A percentile compares a stretch with the other conserved stretches of the same genome.
These are phyloP conservation scores for Darwinula stevensoni DNA, from an alignment of 2,888 invertebrate species.

Conservation along the genomic window DNA sequence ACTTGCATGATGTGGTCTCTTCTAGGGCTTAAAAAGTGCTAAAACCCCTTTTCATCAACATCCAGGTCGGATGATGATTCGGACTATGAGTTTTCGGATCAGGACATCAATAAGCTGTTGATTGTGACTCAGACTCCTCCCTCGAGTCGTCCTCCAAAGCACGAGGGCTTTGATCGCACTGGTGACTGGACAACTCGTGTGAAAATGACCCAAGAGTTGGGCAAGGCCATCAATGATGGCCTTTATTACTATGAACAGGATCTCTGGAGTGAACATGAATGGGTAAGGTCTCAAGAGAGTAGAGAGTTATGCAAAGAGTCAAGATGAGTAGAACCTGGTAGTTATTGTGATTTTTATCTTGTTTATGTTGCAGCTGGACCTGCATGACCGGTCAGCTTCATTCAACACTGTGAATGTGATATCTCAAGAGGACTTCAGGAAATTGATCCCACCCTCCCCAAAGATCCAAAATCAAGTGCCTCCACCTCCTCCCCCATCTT, in stretches of 20 bases:
- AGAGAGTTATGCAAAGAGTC: too few relatives aligned
- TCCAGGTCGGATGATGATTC: constrained; percentile 15
- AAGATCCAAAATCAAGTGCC: constrained; percentile 10
- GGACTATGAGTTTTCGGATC: constrained; percentile 67
- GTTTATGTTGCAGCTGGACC: too few relatives aligned
- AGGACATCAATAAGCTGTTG: constrained; percentile 68
- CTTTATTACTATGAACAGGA: constrained; percentile 84
- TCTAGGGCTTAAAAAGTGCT: too few relatives aligned
- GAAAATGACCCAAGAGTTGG: constrained; percentile 79
- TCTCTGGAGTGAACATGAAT: constrained; percentile 39
- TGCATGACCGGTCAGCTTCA: constrained; percentile 25
- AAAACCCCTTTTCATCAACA: not conserved
- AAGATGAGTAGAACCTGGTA: too few relatives aligned
- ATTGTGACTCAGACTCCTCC: constrained; percentile 55
- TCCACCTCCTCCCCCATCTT: constrained; percentile 13
- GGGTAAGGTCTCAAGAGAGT: too few relatives aligned
- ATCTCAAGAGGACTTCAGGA: constrained; percentile 55
- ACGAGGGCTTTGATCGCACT: constrained; percentile 65
- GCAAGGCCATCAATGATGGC: constrained; percentile 89
- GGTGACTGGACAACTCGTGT: constrained; percentile 66
- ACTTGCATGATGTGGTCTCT: too few relatives aligned
- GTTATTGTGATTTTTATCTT: constrained; percentile 4
- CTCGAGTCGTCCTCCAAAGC: constrained; percentile 31
- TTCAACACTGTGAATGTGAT: constrained; percentile 55
- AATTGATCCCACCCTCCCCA: constrained; percentile 39